Evolutionary conservation across 2,797 vertebrate genomes (phyloP).

Genomic region (Phataginus tetradactyla): DNA sequence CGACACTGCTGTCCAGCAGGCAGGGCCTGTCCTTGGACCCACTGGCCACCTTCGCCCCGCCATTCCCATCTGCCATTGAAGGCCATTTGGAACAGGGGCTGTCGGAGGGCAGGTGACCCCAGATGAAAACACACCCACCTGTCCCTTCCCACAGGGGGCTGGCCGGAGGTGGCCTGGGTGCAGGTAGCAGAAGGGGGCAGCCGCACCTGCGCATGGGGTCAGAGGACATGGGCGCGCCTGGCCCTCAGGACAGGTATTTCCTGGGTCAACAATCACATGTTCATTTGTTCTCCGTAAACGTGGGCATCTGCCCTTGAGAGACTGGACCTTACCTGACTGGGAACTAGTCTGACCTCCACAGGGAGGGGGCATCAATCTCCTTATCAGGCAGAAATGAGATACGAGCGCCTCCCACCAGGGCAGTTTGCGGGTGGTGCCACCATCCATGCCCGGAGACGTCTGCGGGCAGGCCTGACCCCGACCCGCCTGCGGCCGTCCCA

Average conservation of each 20-base stretch:
- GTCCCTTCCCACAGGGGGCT: background rate
- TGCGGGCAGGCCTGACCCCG: background rate
- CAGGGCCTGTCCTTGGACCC: background rate
- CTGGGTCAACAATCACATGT: background rate
- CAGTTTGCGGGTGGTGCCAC: rapidly evolving
- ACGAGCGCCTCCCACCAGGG: rapidly evolving
- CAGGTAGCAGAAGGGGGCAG: background rate
- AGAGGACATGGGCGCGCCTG: background rate
- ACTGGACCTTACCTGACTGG: background rate
- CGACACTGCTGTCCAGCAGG: too few species aligned
- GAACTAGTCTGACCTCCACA: background rate
- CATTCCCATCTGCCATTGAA: rapidly evolving
- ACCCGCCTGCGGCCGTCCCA: rapidly evolving
- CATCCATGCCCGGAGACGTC: background rate
- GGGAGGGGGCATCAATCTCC: background rate
- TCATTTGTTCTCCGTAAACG: background rate
- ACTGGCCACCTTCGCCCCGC: rapidly evolving
- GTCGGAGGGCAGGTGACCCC: background rate
- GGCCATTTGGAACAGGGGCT: background rate
- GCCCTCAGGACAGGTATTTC: background rate
- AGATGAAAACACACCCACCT: too few species aligned
- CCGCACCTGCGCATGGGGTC: background rate
- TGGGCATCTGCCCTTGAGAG: background rate
- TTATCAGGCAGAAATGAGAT: background rate
- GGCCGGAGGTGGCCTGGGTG: background rate